These are phyloP conservation scores for Lasiurus borealis DNA, from an alignment of 2,113 vertebrate species.

Conservation along the genomic window DNA sequence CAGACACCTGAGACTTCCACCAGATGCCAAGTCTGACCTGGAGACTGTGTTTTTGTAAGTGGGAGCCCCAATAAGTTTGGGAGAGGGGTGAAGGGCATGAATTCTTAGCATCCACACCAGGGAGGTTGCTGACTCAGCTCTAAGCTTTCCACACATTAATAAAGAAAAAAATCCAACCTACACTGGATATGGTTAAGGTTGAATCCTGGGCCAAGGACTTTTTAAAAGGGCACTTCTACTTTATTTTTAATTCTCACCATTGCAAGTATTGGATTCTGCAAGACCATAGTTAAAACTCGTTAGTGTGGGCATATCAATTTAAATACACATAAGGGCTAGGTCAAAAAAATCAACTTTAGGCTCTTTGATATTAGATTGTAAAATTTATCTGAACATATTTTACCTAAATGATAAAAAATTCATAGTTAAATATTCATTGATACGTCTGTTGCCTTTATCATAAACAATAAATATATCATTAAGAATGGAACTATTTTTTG, in stretches of 20 bases:
- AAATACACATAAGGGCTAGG: background rate
- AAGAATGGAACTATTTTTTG: background rate
- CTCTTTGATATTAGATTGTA: constrained; percentile 13
- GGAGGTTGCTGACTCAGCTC: background rate
- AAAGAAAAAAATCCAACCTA: background rate
- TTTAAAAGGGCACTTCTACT: background rate
- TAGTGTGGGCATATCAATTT: background rate
- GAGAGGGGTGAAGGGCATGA: background rate
- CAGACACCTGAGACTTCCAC: background rate
- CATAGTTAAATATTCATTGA: background rate
- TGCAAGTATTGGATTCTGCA: background rate
- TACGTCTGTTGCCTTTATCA: background rate
- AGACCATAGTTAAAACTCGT: background rate
- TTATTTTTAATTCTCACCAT: background rate
- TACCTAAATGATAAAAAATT: background rate
- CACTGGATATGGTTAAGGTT: background rate
- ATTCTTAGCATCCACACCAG: background rate
- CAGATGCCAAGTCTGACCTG: background rate
- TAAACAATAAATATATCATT: background rate
- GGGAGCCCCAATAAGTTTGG: background rate
- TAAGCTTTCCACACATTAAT: background rate
- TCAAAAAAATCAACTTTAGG: background rate
- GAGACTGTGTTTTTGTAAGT: background rate
- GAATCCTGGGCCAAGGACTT: background rate
- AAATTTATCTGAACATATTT: background rate